A percentile compares a stretch with the other conserved stretches of the same genome.
Conservation (phyloP, 1,140 invertebrate genomes). For the Calliopsis andreniformis region DNA sequence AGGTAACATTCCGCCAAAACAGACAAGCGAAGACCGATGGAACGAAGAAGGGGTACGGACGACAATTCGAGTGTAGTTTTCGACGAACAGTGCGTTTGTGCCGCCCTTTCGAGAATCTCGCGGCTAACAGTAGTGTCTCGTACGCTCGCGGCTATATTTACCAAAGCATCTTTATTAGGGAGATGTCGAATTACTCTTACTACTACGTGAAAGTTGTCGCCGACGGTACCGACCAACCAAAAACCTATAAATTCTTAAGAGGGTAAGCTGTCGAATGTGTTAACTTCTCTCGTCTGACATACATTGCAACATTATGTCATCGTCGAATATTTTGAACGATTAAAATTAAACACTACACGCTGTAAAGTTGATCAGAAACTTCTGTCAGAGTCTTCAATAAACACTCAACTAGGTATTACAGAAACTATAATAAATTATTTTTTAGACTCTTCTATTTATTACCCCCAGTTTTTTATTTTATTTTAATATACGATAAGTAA, state of each 20-base stretch:
- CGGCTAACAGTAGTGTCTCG: background rate
- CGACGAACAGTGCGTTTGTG: conserved; percentile 32
- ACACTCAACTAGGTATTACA: too few species aligned
- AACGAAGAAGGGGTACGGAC: conserved; percentile 40
- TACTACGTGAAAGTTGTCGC: conserved; percentile 69
- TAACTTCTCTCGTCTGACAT: too few species aligned
- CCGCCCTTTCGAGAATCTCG: conserved; percentile 25
- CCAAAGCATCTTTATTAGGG: conserved; percentile 12
- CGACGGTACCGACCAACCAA: conserved; percentile 51
- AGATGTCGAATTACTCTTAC: conserved; percentile 72
- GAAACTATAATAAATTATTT: too few species aligned
- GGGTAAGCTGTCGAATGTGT: conserved; percentile 65
- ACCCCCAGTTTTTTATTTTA: too few species aligned
- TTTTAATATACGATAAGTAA: too few species aligned
- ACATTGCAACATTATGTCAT: background rate
- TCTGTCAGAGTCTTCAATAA: too few species aligned
- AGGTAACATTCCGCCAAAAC: conserved; percentile 34
- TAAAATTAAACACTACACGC: background rate
- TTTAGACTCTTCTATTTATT: too few species aligned
- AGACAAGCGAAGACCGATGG: conserved; percentile 26
- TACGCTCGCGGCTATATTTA: conserved; percentile 25
- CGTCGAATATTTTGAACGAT: background rate
- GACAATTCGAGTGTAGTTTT: conserved; percentile 45
- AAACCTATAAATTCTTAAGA: conserved; percentile 69
- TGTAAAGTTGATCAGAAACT: too few species aligned